Base-by-base conservation (phyloP, 2,888 invertebrate genomes). In the Steinernema hermaphroditum region DNA sequence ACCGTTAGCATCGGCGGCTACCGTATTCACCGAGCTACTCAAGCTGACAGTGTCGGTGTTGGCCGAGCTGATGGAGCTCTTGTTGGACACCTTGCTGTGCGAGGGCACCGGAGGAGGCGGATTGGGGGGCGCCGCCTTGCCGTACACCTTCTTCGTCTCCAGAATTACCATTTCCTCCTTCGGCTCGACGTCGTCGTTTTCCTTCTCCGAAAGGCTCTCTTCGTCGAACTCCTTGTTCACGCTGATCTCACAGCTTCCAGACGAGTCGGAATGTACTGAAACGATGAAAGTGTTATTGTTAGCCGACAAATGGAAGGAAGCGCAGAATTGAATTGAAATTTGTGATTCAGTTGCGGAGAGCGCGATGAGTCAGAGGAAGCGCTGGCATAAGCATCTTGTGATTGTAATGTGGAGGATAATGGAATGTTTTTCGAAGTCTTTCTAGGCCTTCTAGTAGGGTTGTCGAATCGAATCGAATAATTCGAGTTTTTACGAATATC, bases 91-190 rank as follows among this genome's bases (percentile, higher is more conserved):
- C 27, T 57, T 79, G 44, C 54, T 71, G 32, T 79, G 78, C 43
- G 78, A 69, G n/a, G 78, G 80, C 14, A 80, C 75, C 8, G 80
- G 80, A 68, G 80, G 80, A 27, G 80, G 80, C 4, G 80, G 80
- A 72, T 80, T 77, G 50, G 76, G 72, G 27, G 80, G 80, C 24
- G 80, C 72, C 6, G 16, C 22, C 32, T 62, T 62, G 16, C 14
- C 16, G 62, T 32, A 62, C 32, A 62, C 32, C 62, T 62, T 62
- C 62, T 62, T 62, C 14, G 62, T 29, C 16, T 62, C 62, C 29
- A 62, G 27, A 8, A 62, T 32, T 22, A 62, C 62, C 62, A 62
- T 62, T 32, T 62, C 62, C 27, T 62, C 62, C 16, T 29, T 24
- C 37, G 4, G 37, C 22, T 22, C 24, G 1, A 22, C 50, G 22